Percentiles rank a stretch among this genome's conserved stretches.
phyloP scores from a whole-genome alignment of 2,888 invertebrate species.

The Vannuccia rotundouncinata region DNA sequence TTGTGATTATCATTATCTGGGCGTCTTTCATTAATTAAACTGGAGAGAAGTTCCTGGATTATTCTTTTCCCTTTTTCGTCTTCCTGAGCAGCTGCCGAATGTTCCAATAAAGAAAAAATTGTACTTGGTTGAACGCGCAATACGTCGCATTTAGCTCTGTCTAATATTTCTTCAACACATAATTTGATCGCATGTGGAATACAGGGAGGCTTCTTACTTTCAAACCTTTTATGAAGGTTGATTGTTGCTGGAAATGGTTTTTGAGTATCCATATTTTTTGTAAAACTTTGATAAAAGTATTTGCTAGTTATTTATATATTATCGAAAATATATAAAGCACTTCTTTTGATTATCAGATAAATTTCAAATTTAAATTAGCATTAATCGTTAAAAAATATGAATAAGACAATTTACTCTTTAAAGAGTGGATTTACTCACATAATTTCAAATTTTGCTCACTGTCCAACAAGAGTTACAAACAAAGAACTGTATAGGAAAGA shows the following conservation, averaged over 20 bases:
- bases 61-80: slow-evolving; percentile 28
- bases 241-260: slow-evolving; percentile 24
- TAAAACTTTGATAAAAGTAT: neutral
- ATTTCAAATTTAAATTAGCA: too few relatives aligned
- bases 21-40: slow-evolving; percentile 21
- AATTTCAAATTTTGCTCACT: too few relatives aligned
- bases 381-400: too few relatives aligned
- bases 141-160: slow-evolving; percentile 19
- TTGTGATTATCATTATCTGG: slow-evolving; percentile 21
- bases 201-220: slow-evolving; percentile 30
- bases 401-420: too few relatives aligned
- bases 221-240: slow-evolving; percentile 31
- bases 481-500: too few relatives aligned
- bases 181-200: slow-evolving; percentile 20
- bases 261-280: neutral
- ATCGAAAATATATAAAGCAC: too few relatives aligned
- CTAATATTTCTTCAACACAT: slow-evolving; percentile 6
- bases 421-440: too few relatives aligned
- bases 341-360: too few relatives aligned
- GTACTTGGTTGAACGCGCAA: slow-evolving; percentile 7
- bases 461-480: too few relatives aligned
- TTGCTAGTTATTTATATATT: too few relatives aligned
- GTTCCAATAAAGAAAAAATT: slow-evolving; percentile 22
- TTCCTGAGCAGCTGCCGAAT: neutral
- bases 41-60: slow-evolving; percentile 19